Conservation (phyloP, 2,113 vertebrate species). For the Oxyruncus cristatus region DNA sequence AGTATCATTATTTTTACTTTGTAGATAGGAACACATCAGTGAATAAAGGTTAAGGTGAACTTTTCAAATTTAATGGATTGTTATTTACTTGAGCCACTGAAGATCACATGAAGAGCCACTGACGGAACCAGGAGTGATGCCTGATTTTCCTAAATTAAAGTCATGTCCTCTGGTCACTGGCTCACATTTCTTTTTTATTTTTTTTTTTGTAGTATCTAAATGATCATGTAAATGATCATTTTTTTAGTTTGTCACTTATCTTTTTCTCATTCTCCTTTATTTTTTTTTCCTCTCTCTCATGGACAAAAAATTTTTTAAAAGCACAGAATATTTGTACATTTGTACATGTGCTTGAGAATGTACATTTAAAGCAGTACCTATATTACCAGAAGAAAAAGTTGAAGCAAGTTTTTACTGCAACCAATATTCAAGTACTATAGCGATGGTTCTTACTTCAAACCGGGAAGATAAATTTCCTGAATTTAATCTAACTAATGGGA, state of each 20-base stretch:
- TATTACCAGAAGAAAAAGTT: neutral
- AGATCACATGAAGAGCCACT: neutral
- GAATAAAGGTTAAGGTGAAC: neutral
- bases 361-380: neutral
- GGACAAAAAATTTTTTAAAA: neutral
- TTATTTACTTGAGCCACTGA: neutral
- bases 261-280: neutral
- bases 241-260: neutral
- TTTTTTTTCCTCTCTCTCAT: neutral
- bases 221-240: neutral
- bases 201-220: neutral
- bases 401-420: neutral
- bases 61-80: neutral
- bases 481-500: neutral
- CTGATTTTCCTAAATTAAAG: neutral
- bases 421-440: neutral
- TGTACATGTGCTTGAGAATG: neutral
- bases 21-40: neutral
- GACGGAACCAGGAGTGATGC: neutral
- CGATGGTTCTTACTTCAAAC: neutral
- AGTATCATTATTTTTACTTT: neutral
- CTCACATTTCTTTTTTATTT: neutral
- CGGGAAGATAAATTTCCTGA: neutral
- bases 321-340: neutral
- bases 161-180: neutral